Evolutionary conservation across 2,888 invertebrate species (phyloP), one percentile per base, ranked within the genome.

Genomic region (Coelinius sp.): DNA sequence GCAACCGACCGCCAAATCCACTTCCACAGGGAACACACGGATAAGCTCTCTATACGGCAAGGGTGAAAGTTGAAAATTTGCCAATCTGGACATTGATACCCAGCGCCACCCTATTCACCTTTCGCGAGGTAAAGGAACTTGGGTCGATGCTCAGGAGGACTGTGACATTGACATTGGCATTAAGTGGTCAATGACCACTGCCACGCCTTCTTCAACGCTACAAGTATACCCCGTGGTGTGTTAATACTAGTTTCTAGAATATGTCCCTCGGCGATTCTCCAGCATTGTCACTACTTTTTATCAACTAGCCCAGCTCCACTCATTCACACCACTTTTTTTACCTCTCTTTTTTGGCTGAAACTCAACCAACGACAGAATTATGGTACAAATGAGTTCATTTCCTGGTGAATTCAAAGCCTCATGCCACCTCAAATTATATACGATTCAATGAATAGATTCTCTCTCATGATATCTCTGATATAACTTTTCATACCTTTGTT

Each of bases 121-220:
- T 27, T 20, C 10, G 14, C 6, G 3, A 46, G 27, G 7, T 20
- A 7, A 27, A 44, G 38, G 64, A 44, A 20, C 41, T 68, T 70
- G 74, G 78, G 80, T 80, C 78, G 78, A 71, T 78, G 79, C 76
- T 78, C 80, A 79, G 77, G 74, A 75, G 79, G 81, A 77, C 80
- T 79, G 81, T 84, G 85, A 85, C 85, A 85, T 85, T 85, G 85
- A 84, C 85, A 84, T 84, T 85, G 85, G 81, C 78, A 80, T 81
- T 80, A 79, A 80, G 77, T 78, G 81, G 78, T 76, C 82, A 78
- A 80, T 75, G 83, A 83, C 79, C 82, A 76, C 73, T 79, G 82
- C 82, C 82, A 82, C 82, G 82, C 83, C 82, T 84, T 84, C 74
- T 63, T 80, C 75, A 76, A 22, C 38, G 31, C 70, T 10, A 20